Conservation (phyloP, 2,888 invertebrate species). For the Cartodere bifasciata region DNA sequence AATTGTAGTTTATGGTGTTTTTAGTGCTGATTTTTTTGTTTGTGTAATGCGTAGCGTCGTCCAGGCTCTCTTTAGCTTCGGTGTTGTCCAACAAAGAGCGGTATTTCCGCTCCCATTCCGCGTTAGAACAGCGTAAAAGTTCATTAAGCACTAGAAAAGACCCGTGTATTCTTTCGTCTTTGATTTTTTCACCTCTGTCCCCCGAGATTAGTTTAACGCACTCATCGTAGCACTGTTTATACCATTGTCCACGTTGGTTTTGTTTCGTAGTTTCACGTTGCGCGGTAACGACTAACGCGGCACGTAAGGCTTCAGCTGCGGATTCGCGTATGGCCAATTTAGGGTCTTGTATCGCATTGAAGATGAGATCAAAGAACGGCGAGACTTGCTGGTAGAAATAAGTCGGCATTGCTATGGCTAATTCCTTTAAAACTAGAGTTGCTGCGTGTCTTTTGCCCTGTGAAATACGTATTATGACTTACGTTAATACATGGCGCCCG, state of each 20-base stretch:
- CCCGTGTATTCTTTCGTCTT: constrained; percentile 88
- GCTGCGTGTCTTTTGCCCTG: constrained; percentile 80
- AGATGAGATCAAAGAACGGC: constrained; percentile 86
- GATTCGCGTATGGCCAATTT: constrained; percentile 85
- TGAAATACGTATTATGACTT: constrained; percentile 17
- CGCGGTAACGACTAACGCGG: constrained; percentile 87
- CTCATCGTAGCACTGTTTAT: constrained; percentile 87
- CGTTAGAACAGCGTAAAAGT: constrained; percentile 79
- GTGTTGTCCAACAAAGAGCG: constrained; percentile 49
- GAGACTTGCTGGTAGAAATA: constrained; percentile 94
- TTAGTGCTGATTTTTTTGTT: constrained; percentile 14
- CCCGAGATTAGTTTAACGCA: constrained; percentile 65
- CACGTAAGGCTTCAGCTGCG: constrained; percentile 87
- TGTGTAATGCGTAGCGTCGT: constrained; percentile 26
- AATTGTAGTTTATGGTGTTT: constrained; percentile 2
- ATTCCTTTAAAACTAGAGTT: constrained; percentile 80
- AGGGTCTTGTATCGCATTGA: constrained; percentile 81
- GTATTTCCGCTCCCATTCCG: constrained; percentile 73
- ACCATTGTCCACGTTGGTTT: constrained; percentile 80
- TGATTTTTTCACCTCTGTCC: constrained; percentile 61
- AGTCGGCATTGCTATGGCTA: constrained; percentile 92
- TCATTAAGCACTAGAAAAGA: constrained; percentile 89
- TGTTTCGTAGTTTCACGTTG: constrained; percentile 94
- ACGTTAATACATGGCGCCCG: background rate
- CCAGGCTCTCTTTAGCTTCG: constrained; percentile 25